Percentiles rank a stretch among this genome's conserved stretches.
phyloP scores from a whole-genome alignment of 2,797 vertebrate genomes.

The Hylomyscus alleni region DNA sequence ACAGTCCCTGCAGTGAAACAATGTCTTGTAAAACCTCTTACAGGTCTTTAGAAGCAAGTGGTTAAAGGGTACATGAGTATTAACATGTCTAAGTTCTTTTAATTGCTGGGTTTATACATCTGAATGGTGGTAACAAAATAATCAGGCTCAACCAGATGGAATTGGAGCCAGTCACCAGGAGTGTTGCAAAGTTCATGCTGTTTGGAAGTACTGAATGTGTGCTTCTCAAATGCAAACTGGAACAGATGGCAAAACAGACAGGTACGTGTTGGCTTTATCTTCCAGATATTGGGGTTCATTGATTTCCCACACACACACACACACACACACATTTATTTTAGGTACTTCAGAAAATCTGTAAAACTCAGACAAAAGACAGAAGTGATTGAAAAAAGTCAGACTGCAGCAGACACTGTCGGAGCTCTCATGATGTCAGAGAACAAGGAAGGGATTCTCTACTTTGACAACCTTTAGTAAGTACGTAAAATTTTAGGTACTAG shows the following conservation, averaged over 20 bases:
- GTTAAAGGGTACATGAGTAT: conserved; percentile 72
- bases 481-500: background rate
- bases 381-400: conserved; percentile 47
- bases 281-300: conserved; percentile 81
- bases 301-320: conserved; percentile 48
- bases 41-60: conserved; percentile 61
- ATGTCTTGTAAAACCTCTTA: conserved; percentile 65
- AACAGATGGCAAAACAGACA: conserved; percentile 85
- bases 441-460: background rate
- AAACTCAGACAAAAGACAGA: conserved; percentile 81
- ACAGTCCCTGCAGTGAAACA: conserved; percentile 72
- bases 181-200: conserved; percentile 79
- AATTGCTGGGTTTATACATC: conserved; percentile 80
- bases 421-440: background rate
- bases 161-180: conserved; percentile 76
- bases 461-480: conserved; percentile 14
- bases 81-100: conserved; percentile 77
- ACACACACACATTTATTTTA: conserved; percentile 76
- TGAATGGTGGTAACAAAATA: conserved; percentile 82
- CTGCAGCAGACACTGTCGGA: background rate
- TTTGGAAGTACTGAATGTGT: conserved; percentile 70
- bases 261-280: conserved; percentile 82
- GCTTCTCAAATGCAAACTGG: conserved; percentile 76
- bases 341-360: conserved; percentile 76
- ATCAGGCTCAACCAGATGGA: conserved; percentile 83